Conservation (phyloP, 2,797 vertebrate species). For the Cichlasoma orientale region DNA sequence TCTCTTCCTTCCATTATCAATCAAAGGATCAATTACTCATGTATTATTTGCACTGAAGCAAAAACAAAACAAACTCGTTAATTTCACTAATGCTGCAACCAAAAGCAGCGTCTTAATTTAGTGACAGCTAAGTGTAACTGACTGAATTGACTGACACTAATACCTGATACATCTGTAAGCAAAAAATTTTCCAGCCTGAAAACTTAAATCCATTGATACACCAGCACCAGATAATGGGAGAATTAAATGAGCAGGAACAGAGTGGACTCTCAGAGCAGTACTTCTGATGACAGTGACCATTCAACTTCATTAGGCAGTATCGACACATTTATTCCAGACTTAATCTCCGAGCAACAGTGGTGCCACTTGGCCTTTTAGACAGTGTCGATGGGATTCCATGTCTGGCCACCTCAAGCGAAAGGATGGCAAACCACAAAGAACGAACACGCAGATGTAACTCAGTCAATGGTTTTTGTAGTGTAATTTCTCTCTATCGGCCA, state of each 20-base stretch:
- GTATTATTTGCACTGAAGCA: conserved; percentile 3
- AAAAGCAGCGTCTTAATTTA: neutral
- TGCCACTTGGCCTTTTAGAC: conserved; percentile 60
- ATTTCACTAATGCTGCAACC: neutral
- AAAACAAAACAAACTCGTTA: neutral
- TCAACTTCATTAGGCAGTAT: conserved; percentile 75
- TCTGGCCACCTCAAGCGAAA: conserved; percentile 45
- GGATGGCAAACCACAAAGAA: conserved; percentile 33
- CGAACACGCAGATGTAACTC: conserved; percentile 29
- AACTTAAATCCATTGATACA: conserved; percentile 20
- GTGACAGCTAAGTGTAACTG: neutral
- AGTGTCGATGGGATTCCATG: conserved; percentile 62
- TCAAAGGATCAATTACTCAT: neutral
- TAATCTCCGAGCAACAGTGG: conserved; percentile 65
- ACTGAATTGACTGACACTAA: neutral
- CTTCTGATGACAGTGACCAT: conserved; percentile 55
- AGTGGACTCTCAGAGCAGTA: conserved; percentile 44
- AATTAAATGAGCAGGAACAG: conserved; percentile 60
- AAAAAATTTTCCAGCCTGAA: neutral
- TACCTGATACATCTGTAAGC: conserved; percentile 6
- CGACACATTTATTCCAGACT: conserved; percentile 63
- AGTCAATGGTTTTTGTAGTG: conserved; percentile 48
- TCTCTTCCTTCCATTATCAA: too few species aligned
- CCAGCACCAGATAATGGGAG: conserved; percentile 31
- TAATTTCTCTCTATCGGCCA: conserved; percentile 47